These are phyloP conservation scores for Porphyrio hochstetteri DNA, from an alignment of 2,113 vertebrate species.

Conservation along the genomic window DNA sequence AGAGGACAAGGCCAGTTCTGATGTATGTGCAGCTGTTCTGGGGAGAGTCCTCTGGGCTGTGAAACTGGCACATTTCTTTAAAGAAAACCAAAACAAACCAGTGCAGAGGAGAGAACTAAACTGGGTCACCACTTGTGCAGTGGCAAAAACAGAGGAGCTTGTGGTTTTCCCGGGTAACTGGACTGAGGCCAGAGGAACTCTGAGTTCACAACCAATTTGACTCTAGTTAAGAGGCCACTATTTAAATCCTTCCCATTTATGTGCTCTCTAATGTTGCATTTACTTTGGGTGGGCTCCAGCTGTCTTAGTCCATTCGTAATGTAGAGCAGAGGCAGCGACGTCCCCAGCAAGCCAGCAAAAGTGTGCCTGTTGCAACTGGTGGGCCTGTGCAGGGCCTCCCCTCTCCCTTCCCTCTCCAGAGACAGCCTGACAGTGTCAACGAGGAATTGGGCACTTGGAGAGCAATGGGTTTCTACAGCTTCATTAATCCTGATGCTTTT, in stretches of 20 bases:
- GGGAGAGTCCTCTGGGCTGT: background rate
- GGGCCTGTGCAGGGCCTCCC: background rate
- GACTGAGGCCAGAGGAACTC: background rate
- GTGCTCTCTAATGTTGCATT: slow-evolving; percentile 35
- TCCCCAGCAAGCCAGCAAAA: background rate
- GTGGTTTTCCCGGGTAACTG: slow-evolving; percentile 11
- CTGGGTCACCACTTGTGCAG: background rate
- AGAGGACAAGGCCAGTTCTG: background rate
- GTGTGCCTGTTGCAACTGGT: background rate
- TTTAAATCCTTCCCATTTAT: slow-evolving; percentile 47
- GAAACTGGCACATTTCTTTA: background rate
- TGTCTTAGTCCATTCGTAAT: background rate
- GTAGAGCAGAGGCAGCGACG: background rate
- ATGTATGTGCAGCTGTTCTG: background rate
- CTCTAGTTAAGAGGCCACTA: slow-evolving; percentile 12
- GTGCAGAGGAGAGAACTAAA: background rate
- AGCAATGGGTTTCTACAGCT: background rate
- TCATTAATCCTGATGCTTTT: background rate
- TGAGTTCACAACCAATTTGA: slow-evolving; percentile 16
- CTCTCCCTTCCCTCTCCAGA: background rate
- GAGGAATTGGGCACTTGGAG: background rate
- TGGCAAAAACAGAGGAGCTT: background rate
- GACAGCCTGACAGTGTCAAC: background rate
- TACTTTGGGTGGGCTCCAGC: slow-evolving; percentile 56
- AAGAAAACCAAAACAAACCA: background rate